A percentile compares a stretch with the other conserved stretches of the same genome.
These are phyloP conservation scores for Diarsia rubi DNA, from an alignment of 2,888 invertebrate genomes.

Conservation along the genomic window DNA sequence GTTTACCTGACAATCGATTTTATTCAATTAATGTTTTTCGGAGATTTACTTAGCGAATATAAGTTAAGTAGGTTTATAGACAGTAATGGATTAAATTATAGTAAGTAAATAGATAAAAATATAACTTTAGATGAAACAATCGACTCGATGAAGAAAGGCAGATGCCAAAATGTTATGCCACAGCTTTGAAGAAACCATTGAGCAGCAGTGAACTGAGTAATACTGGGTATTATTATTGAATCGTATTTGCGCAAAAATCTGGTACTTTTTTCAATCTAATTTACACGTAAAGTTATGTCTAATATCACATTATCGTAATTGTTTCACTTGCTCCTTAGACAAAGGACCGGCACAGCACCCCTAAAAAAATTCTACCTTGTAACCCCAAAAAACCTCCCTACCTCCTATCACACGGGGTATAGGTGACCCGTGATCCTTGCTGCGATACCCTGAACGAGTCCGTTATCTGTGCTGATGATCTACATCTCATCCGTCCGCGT, in stretches of 20 bases:
- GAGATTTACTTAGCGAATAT: neutral
- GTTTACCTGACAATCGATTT: conserved; percentile 53
- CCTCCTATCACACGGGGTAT: conserved; percentile 2
- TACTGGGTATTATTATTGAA: too few relatives aligned
- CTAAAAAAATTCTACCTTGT: neutral
- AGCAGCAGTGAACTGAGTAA: neutral
- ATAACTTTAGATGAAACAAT: neutral
- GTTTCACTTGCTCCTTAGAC: neutral
- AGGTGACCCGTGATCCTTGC: conserved; percentile 36
- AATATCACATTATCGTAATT: too few relatives aligned
- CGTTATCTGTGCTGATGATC: conserved; percentile 69
- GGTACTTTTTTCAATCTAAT: neutral
- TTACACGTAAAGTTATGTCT: neutral
- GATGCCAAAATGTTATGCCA: neutral
- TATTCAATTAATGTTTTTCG: neutral
- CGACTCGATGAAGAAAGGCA: neutral
- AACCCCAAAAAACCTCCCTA: neutral
- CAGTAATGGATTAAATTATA: neutral
- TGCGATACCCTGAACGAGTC: conserved; percentile 61
- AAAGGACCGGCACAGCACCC: neutral
- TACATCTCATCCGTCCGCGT: conserved; percentile 65
- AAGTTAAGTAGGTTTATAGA: neutral
- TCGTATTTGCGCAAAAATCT: neutral
- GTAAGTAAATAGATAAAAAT: neutral
- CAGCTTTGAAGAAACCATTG: neutral